phyloP scores from a whole-genome alignment of 1,140 invertebrate species.

The Lutraria rhynchaena region DNA sequence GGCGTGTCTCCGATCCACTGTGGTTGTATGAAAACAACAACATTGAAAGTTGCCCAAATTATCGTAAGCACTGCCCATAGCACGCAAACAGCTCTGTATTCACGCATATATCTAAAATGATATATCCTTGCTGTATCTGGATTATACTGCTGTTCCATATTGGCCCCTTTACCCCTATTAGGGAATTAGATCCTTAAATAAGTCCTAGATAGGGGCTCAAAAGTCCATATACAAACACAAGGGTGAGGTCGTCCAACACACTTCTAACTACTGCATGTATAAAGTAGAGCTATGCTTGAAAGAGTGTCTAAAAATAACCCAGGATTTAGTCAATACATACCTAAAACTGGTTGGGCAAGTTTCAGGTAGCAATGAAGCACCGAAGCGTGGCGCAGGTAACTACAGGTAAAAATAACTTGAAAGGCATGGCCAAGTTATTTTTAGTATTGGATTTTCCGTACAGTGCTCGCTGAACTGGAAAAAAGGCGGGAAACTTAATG shows the following conservation, averaged over 20 bases:
- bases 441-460: slow-evolving; percentile 49
- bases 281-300: slow-evolving; percentile 48
- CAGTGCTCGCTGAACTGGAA: slow-evolving; percentile 5
- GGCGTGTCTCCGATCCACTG: slow-evolving; percentile 93
- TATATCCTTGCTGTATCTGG: slow-evolving; percentile 69
- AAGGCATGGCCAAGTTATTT: slow-evolving; percentile 5
- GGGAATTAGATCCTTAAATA: slow-evolving; percentile 19
- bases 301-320: slow-evolving; percentile 46
- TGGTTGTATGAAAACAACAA: slow-evolving; percentile 97
- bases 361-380: slow-evolving; percentile 37
- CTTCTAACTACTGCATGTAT: slow-evolving; percentile 41
- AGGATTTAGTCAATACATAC: slow-evolving; percentile 15
- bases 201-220: slow-evolving; percentile 14
- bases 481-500: slow-evolving; percentile 44
- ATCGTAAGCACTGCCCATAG: slow-evolving; percentile 98
- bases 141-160: slow-evolving; percentile 65
- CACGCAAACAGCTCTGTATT: slow-evolving; percentile 93
- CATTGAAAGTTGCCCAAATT: slow-evolving; percentile 97
- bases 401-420: slow-evolving; percentile 35
- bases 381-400: slow-evolving; percentile 44
- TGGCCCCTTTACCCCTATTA: slow-evolving; percentile 37
- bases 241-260: slow-evolving; percentile 51
- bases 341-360: slow-evolving; percentile 63
- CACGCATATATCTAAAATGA: slow-evolving; percentile 73
- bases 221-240: slow-evolving; percentile 32